Percentiles rank a stretch among this genome's conserved stretches.
These are phyloP conservation scores for Ethmia dodecea DNA, from an alignment of 2,888 invertebrate species.

Conservation along the genomic window DNA sequence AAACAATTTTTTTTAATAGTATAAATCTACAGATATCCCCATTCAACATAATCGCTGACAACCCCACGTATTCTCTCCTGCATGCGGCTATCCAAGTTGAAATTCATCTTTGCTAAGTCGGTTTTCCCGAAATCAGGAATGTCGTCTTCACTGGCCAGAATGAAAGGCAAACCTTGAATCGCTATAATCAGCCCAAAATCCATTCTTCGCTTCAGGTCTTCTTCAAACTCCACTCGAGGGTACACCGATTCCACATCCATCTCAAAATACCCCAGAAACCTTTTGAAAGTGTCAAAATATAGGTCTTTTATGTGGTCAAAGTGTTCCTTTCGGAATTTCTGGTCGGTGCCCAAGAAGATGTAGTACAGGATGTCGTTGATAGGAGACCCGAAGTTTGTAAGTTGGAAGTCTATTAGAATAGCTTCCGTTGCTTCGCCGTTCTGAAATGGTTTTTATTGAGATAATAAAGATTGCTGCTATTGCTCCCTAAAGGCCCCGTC, in stretches of 20 bases:
- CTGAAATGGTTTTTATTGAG: too few species aligned
- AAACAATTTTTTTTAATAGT: too few species aligned
- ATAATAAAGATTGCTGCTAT: too few species aligned
- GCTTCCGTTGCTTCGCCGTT: conserved; percentile 29
- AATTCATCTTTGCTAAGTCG: neutral
- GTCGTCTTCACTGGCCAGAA: conserved; percentile 33
- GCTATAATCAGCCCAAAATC: conserved; percentile 35
- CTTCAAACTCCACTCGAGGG: conserved; percentile 34
- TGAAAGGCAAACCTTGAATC: conserved; percentile 27
- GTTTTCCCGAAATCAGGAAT: conserved; percentile 26
- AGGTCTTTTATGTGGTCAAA: conserved; percentile 31
- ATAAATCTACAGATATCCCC: conserved; percentile 3
- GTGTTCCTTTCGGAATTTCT: conserved; percentile 33
- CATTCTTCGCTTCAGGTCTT: conserved; percentile 28
- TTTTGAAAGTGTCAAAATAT: conserved; percentile 31
- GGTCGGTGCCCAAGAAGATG: conserved; percentile 34
- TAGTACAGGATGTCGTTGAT: conserved; percentile 38
- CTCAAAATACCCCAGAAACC: conserved; percentile 32
- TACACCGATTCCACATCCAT: conserved; percentile 31
- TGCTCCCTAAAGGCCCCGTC: too few species aligned
- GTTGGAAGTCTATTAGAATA: conserved; percentile 39
- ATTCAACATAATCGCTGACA: neutral
- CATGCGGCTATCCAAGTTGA: too few species aligned
- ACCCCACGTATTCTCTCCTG: neutral
- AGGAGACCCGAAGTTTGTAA: conserved; percentile 34